Base-by-base conservation (phyloP, 1,140 invertebrate genomes). In the Andrena cerasifolii region DNA sequence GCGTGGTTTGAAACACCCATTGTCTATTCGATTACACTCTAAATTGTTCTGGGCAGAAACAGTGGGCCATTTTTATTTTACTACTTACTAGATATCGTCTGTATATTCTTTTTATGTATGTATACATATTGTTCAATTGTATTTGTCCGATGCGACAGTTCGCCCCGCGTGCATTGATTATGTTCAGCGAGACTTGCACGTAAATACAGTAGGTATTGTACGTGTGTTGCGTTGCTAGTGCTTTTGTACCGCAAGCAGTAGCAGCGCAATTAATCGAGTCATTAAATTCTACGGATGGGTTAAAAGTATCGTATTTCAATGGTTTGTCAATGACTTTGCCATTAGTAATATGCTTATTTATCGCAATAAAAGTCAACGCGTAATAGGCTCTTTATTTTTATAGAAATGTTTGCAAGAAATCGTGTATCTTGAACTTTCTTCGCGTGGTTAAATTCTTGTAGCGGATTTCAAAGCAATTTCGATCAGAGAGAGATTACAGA, bases 321-420 rank as follows among this genome's bases (percentile, higher is more conserved):
- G 24, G 33, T 71, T 53, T 53, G 1, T 3, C 26, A 54, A 43
- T 68, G 16, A 43, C 21, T 18, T 40, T 40, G 24, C 10, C 4
- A 47, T 76, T 75, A 45, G 31, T 43, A 43, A 16, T 28, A 59
- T 43, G 24, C 40, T 53, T 58, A 28, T 21, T 26, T 59, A 47
- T 24, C 31, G 31, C 12, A n/a, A 2, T 28, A 73, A 24, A 51
- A 62, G 18, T n/a, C 7, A 36, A 68, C 28, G 28, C 6, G 31
- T 24, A 31, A 76, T 18, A 33, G 51, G n/a, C 0, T 12, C 51
- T 72, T 82, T 82, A 78, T 78, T 82, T 67, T 72, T 82, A 56
- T 82, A 77, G 40, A 67, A 36, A 68, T 58, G 54, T 45, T 73
- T 26, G 14, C 14, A 12, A 45, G 16, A 36, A 21, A 49, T 40